These are phyloP conservation scores for Brachynemurus nebulosus DNA, from an alignment of 2,888 invertebrate genomes.

Conservation along the genomic window DNA sequence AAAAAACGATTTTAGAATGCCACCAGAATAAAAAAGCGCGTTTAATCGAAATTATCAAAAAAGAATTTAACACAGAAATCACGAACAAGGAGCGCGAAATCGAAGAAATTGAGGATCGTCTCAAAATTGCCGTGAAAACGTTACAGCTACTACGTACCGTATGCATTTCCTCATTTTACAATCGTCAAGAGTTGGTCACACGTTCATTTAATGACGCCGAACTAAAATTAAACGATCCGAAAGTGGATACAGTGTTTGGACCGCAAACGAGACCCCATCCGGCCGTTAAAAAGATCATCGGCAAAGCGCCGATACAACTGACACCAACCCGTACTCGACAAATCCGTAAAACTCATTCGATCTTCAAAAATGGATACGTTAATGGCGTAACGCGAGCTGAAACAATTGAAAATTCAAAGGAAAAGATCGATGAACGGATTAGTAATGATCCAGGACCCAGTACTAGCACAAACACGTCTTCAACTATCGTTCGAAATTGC, in stretches of 20 bases:
- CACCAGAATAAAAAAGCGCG: constrained; percentile 34
- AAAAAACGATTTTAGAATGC: too few relatives aligned
- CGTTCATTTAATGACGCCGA: constrained; percentile 26
- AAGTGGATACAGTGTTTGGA: constrained; percentile 14
- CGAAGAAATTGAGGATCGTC: constrained; percentile 50
- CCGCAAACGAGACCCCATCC: constrained; percentile 51
- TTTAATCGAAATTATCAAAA: constrained; percentile 47
- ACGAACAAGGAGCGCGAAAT: constrained; percentile 55
- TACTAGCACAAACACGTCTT: constrained; percentile 2
- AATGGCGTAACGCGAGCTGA: background rate
- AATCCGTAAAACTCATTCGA: constrained; percentile 18
- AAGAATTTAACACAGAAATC: constrained; percentile 60
- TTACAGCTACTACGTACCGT: constrained; percentile 45
- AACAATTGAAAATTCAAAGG: constrained; percentile 7
- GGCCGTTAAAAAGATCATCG: constrained; percentile 56
- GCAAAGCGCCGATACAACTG: constrained; percentile 38
- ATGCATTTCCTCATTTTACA: constrained; percentile 45
- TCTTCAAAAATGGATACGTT: too few relatives aligned
- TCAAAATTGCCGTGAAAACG: constrained; percentile 39
- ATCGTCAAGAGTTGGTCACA: constrained; percentile 36
- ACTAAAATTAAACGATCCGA: constrained; percentile 21
- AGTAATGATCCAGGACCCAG: constrained; percentile 5
- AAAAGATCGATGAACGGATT: constrained; percentile 8
- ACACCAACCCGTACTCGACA: constrained; percentile 35
- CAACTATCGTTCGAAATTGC: background rate